Evolutionary conservation across 92 coral and sea anemone species (phyloP).

Genomic region (Anthopleura xanthogrammica): DNA sequence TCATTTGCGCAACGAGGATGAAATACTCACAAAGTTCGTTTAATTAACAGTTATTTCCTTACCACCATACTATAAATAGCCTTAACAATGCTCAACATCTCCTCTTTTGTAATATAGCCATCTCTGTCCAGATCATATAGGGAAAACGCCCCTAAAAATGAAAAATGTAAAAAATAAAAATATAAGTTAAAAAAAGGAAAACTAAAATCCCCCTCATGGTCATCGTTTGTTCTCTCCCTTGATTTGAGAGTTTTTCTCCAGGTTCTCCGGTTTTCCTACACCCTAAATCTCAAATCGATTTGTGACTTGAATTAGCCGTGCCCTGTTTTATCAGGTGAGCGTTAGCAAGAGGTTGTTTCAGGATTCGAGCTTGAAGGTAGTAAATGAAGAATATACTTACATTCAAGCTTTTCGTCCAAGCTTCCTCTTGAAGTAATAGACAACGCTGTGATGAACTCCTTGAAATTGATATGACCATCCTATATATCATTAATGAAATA

Average conservation of each 20-base stretch:
- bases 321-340: too few species aligned
- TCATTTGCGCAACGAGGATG: too few species aligned
- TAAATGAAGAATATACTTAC: slow-evolving; percentile 46
- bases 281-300: too few species aligned
- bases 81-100: slow-evolving; percentile 90
- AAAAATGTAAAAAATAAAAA: neutral
- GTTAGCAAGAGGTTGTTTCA: too few species aligned
- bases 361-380: too few species aligned
- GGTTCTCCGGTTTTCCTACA: too few species aligned
- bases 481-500: slow-evolving; percentile 7
- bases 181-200: too few species aligned
- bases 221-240: neutral
- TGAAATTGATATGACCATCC: slow-evolving; percentile 98
- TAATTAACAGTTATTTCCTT: slow-evolving; percentile 20
- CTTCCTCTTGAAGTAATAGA: slow-evolving; percentile 99
- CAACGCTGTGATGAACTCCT: slow-evolving; percentile 93
- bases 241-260: too few species aligned
- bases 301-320: too few species aligned
- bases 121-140: slow-evolving; percentile 92
- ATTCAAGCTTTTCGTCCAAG: slow-evolving; percentile 95
- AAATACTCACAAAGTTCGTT: too few species aligned
- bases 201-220: neutral
- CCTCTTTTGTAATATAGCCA: slow-evolving; percentile 93
- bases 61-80: slow-evolving; percentile 94
- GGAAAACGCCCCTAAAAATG: slow-evolving; percentile 87